phyloP scores from a whole-genome alignment of 2,797 vertebrate species.

The Buceros bicornis region DNA sequence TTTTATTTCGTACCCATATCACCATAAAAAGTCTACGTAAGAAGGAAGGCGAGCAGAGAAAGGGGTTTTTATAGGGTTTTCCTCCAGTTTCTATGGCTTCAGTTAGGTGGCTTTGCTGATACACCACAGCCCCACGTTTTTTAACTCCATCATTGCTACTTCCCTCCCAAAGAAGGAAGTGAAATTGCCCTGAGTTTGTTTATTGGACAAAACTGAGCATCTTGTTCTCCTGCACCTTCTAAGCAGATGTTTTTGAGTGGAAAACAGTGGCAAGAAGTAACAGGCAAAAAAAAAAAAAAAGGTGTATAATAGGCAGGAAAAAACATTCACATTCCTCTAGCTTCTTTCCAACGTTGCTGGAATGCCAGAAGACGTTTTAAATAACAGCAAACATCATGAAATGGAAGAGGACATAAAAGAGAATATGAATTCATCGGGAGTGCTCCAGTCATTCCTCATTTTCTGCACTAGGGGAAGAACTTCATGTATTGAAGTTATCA shows the following conservation, averaged over 20 bases:
- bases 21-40: rapidly evolving
- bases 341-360: slow-evolving; percentile 12
- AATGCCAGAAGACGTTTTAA: slow-evolving; percentile 29
- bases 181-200: background rate
- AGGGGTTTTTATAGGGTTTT: background rate
- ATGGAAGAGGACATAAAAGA: slow-evolving; percentile 15
- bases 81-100: background rate
- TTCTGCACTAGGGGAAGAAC: background rate
- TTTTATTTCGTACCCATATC: background rate
- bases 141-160: background rate
- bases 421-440: slow-evolving; percentile 26
- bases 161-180: background rate
- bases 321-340: background rate
- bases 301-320: background rate
- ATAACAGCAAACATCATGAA: slow-evolving; percentile 31
- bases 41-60: background rate
- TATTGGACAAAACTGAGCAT: background rate
- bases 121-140: rapidly evolving
- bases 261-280: background rate
- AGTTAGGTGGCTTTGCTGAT: background rate
- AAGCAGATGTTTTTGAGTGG: background rate
- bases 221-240: background rate
- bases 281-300: background rate
- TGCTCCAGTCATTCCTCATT: slow-evolving; percentile 7
- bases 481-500: slow-evolving; percentile 12